Conservation (phyloP, 2,797 vertebrate species). For the Siniperca obscura region DNA sequence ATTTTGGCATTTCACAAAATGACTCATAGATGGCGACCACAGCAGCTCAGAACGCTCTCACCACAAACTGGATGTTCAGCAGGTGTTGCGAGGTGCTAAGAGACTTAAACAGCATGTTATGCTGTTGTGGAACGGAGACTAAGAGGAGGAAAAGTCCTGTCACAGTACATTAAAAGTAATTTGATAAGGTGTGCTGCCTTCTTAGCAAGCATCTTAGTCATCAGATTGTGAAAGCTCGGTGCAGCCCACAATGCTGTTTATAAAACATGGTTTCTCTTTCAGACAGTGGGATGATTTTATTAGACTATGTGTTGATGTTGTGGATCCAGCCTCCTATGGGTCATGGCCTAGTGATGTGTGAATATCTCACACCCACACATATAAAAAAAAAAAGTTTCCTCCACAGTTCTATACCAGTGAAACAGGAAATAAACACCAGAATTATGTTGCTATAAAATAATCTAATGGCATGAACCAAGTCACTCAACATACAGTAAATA, state of each 20-base stretch:
- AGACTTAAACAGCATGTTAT: slow-evolving; percentile 24
- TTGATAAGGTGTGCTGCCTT: slow-evolving; percentile 37
- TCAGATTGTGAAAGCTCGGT: slow-evolving; percentile 32
- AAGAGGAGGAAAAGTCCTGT: slow-evolving; percentile 24
- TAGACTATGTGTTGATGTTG: slow-evolving; percentile 19
- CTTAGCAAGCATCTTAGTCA: slow-evolving; percentile 48
- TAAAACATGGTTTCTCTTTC: slow-evolving; percentile 33
- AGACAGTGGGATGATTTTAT: slow-evolving; percentile 34
- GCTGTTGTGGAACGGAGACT: slow-evolving; percentile 19
- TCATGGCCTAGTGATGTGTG: slow-evolving; percentile 24
- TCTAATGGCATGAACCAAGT: slow-evolving; percentile 5
- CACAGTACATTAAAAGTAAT: slow-evolving; percentile 31
- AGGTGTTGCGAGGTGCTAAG: slow-evolving; percentile 16
- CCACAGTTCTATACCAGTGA: slow-evolving; percentile 13
- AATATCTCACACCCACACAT: slow-evolving; percentile 34
- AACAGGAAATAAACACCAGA: slow-evolving; percentile 25
- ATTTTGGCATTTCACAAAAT: slow-evolving; percentile 24
- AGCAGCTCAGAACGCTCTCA: slow-evolving; percentile 4
- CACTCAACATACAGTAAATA: slow-evolving; percentile 13
- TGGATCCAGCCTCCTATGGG: slow-evolving; percentile 38
- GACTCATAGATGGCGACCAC: slow-evolving; percentile 8
- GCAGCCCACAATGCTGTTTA: slow-evolving; percentile 22
- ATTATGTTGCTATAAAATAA: slow-evolving; percentile 9
- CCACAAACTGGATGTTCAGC: slow-evolving; percentile 40
- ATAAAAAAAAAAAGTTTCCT: slow-evolving; percentile 34